Evolutionary conservation across 2,113 vertebrate genomes (phyloP).

Genomic region (Stictonetta naevosa): DNA sequence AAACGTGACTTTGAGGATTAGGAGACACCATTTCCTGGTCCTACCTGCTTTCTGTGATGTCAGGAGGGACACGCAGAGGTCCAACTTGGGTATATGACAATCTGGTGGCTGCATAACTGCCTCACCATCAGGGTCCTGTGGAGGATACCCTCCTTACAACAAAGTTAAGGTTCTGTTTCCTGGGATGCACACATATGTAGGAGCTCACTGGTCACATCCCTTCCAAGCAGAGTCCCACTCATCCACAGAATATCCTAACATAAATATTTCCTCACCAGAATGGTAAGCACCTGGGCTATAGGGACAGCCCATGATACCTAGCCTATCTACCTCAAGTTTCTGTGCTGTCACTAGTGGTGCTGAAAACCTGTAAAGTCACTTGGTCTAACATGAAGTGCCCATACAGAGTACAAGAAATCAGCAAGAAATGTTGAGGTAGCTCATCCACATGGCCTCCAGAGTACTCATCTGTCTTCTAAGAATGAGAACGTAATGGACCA

Average conservation of each 20-base stretch:
- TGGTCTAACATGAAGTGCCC: neutral
- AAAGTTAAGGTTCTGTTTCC: neutral
- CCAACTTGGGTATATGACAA: neutral
- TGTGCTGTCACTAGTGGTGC: neutral
- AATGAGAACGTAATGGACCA: neutral
- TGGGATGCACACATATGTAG: neutral
- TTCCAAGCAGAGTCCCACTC: neutral
- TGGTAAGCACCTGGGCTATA: neutral
- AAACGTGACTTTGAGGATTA: neutral
- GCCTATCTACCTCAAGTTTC: neutral
- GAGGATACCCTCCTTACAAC: neutral
- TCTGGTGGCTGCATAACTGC: neutral
- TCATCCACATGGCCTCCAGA: neutral
- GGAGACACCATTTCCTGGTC: fast-evolving
- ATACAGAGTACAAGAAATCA: neutral
- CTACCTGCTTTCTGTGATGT: neutral
- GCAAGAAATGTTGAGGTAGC: neutral
- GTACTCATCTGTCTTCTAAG: neutral
- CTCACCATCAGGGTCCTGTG: neutral
- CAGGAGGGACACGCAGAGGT: neutral
- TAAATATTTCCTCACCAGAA: neutral
- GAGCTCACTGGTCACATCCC: neutral
- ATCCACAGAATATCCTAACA: neutral
- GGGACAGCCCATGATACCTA: neutral
- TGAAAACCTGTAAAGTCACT: neutral